These are phyloP conservation scores for Glossophaga mutica DNA, from an alignment of 2,797 vertebrate genomes.

Conservation along the genomic window DNA sequence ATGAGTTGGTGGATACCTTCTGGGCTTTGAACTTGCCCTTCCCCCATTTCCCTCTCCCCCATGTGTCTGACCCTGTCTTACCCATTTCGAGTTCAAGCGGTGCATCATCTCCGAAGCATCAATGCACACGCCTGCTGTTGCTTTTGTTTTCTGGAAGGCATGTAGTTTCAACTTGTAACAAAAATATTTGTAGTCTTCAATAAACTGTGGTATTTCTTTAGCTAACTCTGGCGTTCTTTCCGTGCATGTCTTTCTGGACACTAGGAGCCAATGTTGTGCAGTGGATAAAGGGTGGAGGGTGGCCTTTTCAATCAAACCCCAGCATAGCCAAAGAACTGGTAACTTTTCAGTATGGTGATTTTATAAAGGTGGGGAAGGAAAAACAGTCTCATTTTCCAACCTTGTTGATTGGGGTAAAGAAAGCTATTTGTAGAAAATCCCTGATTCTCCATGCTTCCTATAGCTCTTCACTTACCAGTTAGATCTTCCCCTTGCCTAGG, in stretches of 20 bases:
- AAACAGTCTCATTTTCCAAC: conserved; percentile 23
- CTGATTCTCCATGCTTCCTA: background rate
- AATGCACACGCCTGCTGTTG: conserved; percentile 76
- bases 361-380: conserved; percentile 25
- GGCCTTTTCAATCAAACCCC: conserved; percentile 47
- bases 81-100: conserved; percentile 72
- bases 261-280: conserved; percentile 67
- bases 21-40: conserved; percentile 73
- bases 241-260: conserved; percentile 78
- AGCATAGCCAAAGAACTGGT: conserved; percentile 53
- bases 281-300: conserved; percentile 72
- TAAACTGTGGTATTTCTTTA: conserved; percentile 81
- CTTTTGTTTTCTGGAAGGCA: conserved; percentile 80
- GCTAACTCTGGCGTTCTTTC: conserved; percentile 80
- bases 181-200: conserved; percentile 79
- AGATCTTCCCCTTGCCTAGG: conserved; percentile 20
- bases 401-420: conserved; percentile 42
- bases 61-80: conserved; percentile 74
- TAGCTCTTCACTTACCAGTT: conserved; percentile 46
- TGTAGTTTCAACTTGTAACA: conserved; percentile 80
- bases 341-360: conserved; percentile 20
- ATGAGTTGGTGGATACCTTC: conserved; percentile 78
- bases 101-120: conserved; percentile 73
- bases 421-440: conserved; percentile 34
- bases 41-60: conserved; percentile 46